Conservation (phyloP, 2,113 vertebrate species). For the Athene cunicularia region DNA sequence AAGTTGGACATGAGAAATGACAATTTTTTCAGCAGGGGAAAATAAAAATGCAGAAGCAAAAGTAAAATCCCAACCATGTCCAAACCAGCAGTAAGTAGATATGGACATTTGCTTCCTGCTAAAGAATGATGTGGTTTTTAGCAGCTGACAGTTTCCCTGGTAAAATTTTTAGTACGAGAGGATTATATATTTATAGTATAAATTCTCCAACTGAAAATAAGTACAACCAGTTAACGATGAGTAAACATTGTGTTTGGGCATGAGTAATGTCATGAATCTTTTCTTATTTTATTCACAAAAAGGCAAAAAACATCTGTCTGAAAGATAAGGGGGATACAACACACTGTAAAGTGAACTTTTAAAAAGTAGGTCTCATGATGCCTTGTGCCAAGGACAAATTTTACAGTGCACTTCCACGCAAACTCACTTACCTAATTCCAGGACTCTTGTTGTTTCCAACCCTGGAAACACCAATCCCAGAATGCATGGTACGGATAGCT, state of each 20-base stretch:
- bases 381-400: not conserved
- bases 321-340: not conserved
- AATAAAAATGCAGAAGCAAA: not conserved
- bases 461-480: not conserved
- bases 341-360: not conserved
- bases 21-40: not conserved
- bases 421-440: not conserved
- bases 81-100: not conserved
- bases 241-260: not conserved
- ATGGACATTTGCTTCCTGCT: not conserved
- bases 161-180: not conserved
- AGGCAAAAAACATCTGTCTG: not conserved
- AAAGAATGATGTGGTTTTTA: not conserved
- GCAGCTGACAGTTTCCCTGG: not conserved
- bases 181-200: not conserved
- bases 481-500: not conserved
- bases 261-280: not conserved
- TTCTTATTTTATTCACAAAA: not conserved
- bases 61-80: not conserved
- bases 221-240: not conserved
- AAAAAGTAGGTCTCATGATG: not conserved
- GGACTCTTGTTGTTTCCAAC: not conserved
- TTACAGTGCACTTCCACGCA: not conserved
- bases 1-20: not conserved
- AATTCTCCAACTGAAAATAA: not conserved